Evolutionary conservation across 2,888 invertebrate genomes (phyloP), one percentile per base, ranked within the genome.

Genomic region (Rhogogaster chlorosoma): DNA sequence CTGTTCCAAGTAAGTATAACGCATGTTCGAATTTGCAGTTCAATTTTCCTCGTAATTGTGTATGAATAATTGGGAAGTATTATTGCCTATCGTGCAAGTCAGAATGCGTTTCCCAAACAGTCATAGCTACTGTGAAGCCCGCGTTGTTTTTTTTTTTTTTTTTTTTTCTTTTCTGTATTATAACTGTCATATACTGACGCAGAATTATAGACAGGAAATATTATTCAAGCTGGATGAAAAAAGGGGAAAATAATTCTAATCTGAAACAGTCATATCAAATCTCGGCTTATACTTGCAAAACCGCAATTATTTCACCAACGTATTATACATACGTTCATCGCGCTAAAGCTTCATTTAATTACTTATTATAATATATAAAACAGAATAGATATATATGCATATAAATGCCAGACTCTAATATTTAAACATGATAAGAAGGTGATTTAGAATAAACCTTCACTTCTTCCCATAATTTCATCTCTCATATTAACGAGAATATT

Each of bases 1-100:
- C 88, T 95, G 2, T 93, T 96, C 5, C 96, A 96, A 94, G 94
- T 96, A 57, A 26, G 73, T 64, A 36, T 45, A 15, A 57, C 77
- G 42, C n/a, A n/a, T 57, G 3, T 70, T 49, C 42, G 42, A 49
- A 32, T 5, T 61, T 26, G 49, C 49, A 45, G 42, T 73, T 38
- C 32, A 67, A n/a, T 84, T 85, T 36, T 84, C 77, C 1, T 22
- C 5, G 15, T 29, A 70, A 7, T 32, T 2, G n/a, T 36, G n/a
- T 36, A 70, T 45, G 15, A 26, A 61, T 26, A 9, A 26, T 22
- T 22, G 57, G 9, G 7, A 57, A 57, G 22, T 4, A 57, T 57
- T 4, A 57, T 57, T 22, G 57, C 9, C 1, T 15, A 18, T 18
- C 2, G 18, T 49, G 53, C 53, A n/a, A 53, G 6, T n/a, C n/a